These are phyloP conservation scores for Clarias fuscus DNA, from an alignment of 2,797 vertebrate species.

Conservation along the genomic window DNA sequence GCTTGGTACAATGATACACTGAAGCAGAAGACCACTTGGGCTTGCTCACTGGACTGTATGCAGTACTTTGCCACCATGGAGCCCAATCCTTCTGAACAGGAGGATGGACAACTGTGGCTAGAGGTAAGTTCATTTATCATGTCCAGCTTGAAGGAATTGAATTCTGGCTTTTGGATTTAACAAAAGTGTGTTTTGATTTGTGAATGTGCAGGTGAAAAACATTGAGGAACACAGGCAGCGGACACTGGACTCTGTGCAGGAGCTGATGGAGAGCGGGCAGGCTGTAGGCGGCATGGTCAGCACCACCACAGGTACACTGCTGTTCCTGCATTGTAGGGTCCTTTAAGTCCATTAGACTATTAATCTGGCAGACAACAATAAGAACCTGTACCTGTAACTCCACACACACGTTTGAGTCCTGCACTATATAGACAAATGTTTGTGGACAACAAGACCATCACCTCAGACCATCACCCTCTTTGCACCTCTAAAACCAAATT, in stretches of 20 bases:
- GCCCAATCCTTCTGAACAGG: conserved; percentile 85
- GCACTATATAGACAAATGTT: neutral
- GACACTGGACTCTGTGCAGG: conserved; percentile 92
- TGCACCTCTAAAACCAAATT: too few relatives aligned
- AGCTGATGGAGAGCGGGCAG: conserved; percentile 98
- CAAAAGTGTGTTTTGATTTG: neutral
- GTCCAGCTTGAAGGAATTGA: neutral
- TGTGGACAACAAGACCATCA: neutral
- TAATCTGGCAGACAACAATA: neutral
- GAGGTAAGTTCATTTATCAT: conserved; percentile 77
- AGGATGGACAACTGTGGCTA: conserved; percentile 92
- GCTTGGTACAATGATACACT: conserved; percentile 95
- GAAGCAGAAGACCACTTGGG: conserved; percentile 98
- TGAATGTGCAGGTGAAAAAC: conserved; percentile 87
- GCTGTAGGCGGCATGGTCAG: conserved; percentile 98
- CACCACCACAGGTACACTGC: conserved; percentile 89
- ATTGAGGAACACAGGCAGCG: conserved; percentile 96
- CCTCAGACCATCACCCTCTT: too few relatives aligned
- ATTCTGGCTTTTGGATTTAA: neutral
- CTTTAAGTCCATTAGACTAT: too few relatives aligned
- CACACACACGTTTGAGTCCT: neutral
- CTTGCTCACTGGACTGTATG: conserved; percentile 94
- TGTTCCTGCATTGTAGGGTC: neutral
- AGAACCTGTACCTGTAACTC: neutral
- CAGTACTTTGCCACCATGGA: conserved; percentile 99